Conservation (phyloP, 2,113 vertebrate genomes). For the Plectropomus leopardus region DNA sequence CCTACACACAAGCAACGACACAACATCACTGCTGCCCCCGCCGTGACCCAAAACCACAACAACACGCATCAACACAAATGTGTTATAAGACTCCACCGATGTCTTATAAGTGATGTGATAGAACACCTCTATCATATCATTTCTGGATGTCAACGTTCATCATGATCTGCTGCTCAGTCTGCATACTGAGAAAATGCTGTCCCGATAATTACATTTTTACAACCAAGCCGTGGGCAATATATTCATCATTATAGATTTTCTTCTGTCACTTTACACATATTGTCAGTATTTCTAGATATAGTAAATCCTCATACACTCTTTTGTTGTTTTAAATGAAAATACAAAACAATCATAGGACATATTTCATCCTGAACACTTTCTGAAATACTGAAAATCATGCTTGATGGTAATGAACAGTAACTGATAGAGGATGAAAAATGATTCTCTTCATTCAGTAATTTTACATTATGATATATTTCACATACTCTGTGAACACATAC, state of each 20-base stretch:
- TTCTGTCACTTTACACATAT: not conserved
- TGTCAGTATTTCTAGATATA: not conserved
- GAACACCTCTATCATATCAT: conserved; percentile 1
- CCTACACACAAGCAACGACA: not conserved
- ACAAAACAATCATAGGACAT: not conserved
- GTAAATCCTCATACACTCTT: not conserved
- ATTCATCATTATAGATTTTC: not conserved
- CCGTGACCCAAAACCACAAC: conserved; percentile 7
- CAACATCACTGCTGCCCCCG: not conserved
- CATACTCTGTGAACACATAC: not conserved
- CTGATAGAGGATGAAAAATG: not conserved
- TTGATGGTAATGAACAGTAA: not conserved
- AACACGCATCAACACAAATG: not conserved
- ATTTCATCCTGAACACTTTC: not conserved
- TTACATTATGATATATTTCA: not conserved
- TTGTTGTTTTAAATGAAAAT: not conserved
- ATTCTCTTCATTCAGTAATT: not conserved
- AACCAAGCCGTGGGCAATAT: not conserved
- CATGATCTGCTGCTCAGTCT: conserved; percentile 12
- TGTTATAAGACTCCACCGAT: not conserved
- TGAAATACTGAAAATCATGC: not conserved
- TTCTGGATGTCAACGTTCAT: conserved; percentile 22
- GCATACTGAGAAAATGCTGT: not conserved
- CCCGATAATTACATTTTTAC: not conserved
- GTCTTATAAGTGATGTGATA: conserved; percentile 6